Base-by-base conservation (phyloP, 1,140 invertebrate species). In the Caenorhabditis latens region DNA sequence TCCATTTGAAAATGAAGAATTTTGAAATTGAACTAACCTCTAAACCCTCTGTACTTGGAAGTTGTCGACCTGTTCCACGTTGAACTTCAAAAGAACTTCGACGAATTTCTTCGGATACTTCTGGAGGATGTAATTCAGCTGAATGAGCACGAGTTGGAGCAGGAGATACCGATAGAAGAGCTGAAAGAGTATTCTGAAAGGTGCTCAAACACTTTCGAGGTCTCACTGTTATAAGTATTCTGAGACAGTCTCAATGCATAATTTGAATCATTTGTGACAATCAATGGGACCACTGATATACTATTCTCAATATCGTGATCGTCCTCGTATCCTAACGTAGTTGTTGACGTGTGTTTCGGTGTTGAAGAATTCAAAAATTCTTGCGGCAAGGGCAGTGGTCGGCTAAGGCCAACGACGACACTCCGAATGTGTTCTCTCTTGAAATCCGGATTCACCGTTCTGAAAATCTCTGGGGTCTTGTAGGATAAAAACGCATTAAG, bases 361-460 rank as follows among this genome's bases (percentile, higher is more conserved):
- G 67, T 65, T 7, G 61, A 46, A 16, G 57, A 63, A 24, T 85
- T 67, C 4, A 85, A 24, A 21, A 79, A 79, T n/a, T 79, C 75
- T 61, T 67, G 83, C 57, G 87, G 87, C 48, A 88, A 63, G 8
- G 87, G 87, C 57, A 88, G 87, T 82, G 87, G 87, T 88, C 87
- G 87, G 79, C 87, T 84, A n/a, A 88, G 87, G 40, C 87, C 75
- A 46, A 65, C 53, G 85, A 75, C 87, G 75, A 83, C 79, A 58
- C 87, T 88, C 53, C 87, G 84, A 19, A 88, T 82, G 50, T 86
- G 84, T 71, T 88, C 87, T 55, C 87, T 46, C 79, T 88, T 88
- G 86, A 48, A 79, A 21, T 88, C 87, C 79, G 87, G 87, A 46
- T 88, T 88, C 40, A 87, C 87, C 42, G 87, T 88, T 55, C 87